Base-by-base conservation (phyloP, 2,797 vertebrate genomes). In the Loriculus beryllinus region DNA sequence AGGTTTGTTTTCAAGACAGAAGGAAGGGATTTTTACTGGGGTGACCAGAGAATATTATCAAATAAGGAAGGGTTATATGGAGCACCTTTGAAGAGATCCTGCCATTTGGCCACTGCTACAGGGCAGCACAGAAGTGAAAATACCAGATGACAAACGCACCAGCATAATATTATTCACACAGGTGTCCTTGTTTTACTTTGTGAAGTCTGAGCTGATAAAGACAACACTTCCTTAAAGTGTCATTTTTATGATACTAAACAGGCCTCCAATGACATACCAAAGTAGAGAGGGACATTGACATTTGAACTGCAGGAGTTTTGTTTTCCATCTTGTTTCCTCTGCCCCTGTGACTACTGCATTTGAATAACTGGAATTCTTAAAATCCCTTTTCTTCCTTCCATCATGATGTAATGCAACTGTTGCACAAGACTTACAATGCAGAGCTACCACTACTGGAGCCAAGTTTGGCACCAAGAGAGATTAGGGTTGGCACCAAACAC, bases 331-430 rank as follows among this genome's bases (percentile, higher is more conserved):
- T 84, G 43, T 64, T 94, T 91, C 39, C 3, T 21, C 48, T 75
- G 43, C 77, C 49, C 16, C 70, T 29, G 82, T 77, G 91, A 94
- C 74, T 84, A 84, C 0, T 84, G 40, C 63, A 71, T 86, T 71
- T 93, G 85, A 95, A 88, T 90, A 94, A 94, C 80, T 88, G 64
- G 69, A 93, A 91, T 94, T 96, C 90, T 91, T 84, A 64, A 95
- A 84, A 93, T 93, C 87, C 74, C 82, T 90, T 74, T 95, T 94
- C 91, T 91, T 91, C 85, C 89, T 92, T 88, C 83, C 70, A 89
- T 67, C 65, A 35, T 93, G 91, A 94, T 42, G 89, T 94, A 94
- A 95, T 42, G 49, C 86, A 83, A 96, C 45, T 63, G 65, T 68
- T 94, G 80, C 89, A 92, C 91, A 90, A 95, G 85, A 77, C 87